Base-by-base conservation (phyloP, 2,113 vertebrate genomes). In the Nothocercus julius region DNA sequence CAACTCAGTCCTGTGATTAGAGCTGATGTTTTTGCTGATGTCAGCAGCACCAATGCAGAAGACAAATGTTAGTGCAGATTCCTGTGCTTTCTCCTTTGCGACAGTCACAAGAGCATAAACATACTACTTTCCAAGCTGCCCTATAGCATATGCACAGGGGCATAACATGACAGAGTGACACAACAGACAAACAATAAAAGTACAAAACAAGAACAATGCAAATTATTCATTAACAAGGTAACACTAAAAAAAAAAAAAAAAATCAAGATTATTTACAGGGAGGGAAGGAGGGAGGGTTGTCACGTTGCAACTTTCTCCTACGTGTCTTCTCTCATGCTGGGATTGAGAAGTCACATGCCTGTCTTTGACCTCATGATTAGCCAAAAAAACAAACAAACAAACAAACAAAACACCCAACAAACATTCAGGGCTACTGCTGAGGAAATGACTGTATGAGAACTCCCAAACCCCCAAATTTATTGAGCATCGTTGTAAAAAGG, bases 1-100 rank as follows among this genome's bases (percentile, higher is more conserved):
- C 79, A 89, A 84, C 95, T 85, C 30, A 67, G 87, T 64, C 83
- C 34, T 70, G 34, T 82, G 94, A 53, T 93, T 75, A 36, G 25
- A 62, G 44, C 32, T 81, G 78, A 59, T 54, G 72, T 15, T 12
- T 87, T 73, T 84, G 24, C 64, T 93, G 42, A 82, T 75, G 66
- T 87, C 34, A 42, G 19, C 27, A 77, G 25, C 62, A 64, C 51
- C 88, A 89, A 25, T 56, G 85, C 28, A 74, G 38, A 94, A 11
- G 15, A 89, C 24, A 86, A 95, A 56, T 59, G 69, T 44, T 82
- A 78, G 3, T 5, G 11, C 19, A 24, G 44, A 44, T 17, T 44
- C 15, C 44, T 44, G 49, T 5, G 11, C 17, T 89, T 38, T 18
- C 62, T 79, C n/a, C n/a, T 66, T 45, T 91, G 53, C 74, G 95